Conservation (phyloP, 2,888 invertebrate species). For the Lithodes maja region DNA sequence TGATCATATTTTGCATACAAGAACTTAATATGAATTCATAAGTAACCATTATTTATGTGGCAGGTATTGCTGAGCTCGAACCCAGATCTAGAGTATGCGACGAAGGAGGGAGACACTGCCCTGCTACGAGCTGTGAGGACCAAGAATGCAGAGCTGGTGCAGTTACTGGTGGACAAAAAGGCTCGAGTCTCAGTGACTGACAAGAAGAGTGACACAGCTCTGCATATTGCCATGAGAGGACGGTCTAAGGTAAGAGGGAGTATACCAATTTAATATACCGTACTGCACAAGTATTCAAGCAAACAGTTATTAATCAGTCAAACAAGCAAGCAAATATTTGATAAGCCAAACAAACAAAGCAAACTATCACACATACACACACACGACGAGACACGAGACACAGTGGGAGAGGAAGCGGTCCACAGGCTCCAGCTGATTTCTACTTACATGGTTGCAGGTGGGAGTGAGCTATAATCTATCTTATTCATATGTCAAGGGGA, state of each 20-base stretch:
- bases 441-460: too few relatives aligned
- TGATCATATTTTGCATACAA: too few relatives aligned
- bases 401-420: too few relatives aligned
- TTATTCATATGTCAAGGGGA: too few relatives aligned
- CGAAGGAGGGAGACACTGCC: constrained; percentile 96
- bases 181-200: constrained; percentile 89
- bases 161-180: constrained; percentile 91
- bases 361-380: too few relatives aligned
- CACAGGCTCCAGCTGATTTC: too few relatives aligned
- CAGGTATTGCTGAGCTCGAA: constrained; percentile 85
- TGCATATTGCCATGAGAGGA: constrained; percentile 97
- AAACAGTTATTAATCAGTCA: not conserved
- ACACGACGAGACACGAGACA: too few relatives aligned
- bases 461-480: too few relatives aligned
- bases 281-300: not conserved
- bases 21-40: too few relatives aligned
- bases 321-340: not conserved
- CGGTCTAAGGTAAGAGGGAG: constrained; percentile 82
- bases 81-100: constrained; percentile 94
- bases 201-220: constrained; percentile 94
- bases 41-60: too few relatives aligned
- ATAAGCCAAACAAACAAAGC: not conserved
- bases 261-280: not conserved
- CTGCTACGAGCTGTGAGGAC: constrained; percentile 93
- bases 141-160: constrained; percentile 92